Evolutionary conservation across 2,888 invertebrate genomes (phyloP).

Genomic region (Heliconius erato): DNA sequence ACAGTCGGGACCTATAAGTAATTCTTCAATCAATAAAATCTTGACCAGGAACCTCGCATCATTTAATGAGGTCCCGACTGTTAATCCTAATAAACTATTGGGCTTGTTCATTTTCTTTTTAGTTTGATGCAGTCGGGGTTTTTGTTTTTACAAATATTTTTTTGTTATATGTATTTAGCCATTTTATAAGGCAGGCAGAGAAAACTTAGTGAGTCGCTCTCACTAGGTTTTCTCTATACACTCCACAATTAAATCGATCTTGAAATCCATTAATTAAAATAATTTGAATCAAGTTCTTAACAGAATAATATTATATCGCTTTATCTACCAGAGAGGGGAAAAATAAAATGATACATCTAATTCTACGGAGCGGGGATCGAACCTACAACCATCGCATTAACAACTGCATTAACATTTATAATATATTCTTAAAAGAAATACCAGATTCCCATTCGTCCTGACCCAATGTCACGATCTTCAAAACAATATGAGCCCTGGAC

Average conservation of each 20-base stretch:
- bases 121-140: no score
- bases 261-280: not conserved
- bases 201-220: not conserved
- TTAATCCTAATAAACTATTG: no score
- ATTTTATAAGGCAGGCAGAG: no score
- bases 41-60: no score
- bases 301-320: no score
- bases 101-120: no score
- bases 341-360: not conserved
- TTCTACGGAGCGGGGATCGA: not conserved
- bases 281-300: no score
- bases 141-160: no score
- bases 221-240: not conserved
- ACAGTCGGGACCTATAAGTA: no score
- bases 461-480: slow-evolving; percentile 23
- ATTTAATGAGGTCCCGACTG: no score
- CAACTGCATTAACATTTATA: slow-evolving; percentile 1
- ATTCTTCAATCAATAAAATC: no score
- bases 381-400: not conserved
- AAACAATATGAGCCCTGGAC: slow-evolving; percentile 34
- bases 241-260: not conserved
- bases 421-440: slow-evolving; percentile 8
- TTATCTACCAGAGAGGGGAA: not conserved
- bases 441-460: not conserved
- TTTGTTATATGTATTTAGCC: not conserved